Conservation (phyloP, 64 coral and sea anemone genomes). For the Anthopleura sola region DNA sequence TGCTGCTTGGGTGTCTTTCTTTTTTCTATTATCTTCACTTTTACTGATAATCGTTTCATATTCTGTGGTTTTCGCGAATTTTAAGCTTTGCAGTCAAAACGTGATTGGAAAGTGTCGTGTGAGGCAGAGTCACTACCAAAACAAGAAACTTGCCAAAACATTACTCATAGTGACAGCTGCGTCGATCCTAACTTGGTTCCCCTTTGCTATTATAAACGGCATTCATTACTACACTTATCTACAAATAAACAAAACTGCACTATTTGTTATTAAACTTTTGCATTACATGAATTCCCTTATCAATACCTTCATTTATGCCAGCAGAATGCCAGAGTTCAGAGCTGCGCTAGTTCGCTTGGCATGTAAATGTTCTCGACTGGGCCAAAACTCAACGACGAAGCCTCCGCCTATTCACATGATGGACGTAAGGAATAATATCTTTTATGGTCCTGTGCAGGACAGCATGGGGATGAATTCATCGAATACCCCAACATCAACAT, state of each 20-base stretch:
- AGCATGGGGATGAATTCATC: neutral
- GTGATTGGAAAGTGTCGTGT: neutral
- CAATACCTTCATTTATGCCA: conserved; percentile 22
- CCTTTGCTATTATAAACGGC: conserved; percentile 1
- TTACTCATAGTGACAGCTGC: conserved; percentile 3
- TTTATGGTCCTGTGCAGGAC: neutral
- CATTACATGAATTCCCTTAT: conserved; percentile 30
- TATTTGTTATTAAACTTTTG: conserved; percentile 1
- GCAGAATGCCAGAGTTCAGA: conserved; percentile 22
- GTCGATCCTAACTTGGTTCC: conserved; percentile 5
- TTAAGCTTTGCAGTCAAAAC: neutral
- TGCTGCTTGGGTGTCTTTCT: conserved; percentile 17
- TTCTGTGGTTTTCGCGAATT: conserved; percentile 18
- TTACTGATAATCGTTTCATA: neutral
- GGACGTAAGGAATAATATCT: neutral
- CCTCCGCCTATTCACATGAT: neutral
- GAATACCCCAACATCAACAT: neutral
- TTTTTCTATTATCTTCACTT: conserved; percentile 1
- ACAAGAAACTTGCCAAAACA: conserved; percentile 23
- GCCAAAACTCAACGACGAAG: neutral
- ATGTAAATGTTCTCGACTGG: neutral
- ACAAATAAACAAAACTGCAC: neutral
- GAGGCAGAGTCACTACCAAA: neutral
- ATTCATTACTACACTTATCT: conserved; percentile 13
- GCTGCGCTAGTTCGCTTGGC: neutral